These are phyloP conservation scores for Chironomus riparius DNA, from an alignment of 2,888 invertebrate genomes.

Conservation along the genomic window DNA sequence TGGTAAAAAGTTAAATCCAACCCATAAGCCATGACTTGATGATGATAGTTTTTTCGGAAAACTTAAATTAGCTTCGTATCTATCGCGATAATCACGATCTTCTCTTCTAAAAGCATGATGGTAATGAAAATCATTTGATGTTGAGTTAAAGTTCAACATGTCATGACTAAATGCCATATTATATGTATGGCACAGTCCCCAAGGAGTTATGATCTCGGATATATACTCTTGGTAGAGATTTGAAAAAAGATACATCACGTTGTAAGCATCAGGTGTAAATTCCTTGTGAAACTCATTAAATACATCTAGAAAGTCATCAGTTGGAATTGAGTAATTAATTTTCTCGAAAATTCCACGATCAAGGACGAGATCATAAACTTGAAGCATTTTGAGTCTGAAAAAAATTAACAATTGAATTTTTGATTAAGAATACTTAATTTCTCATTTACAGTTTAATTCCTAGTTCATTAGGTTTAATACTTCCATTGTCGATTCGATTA, in stretches of 20 bases:
- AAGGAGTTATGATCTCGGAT: no score
- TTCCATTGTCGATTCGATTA: neutral
- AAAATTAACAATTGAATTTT: neutral
- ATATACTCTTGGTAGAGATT: neutral
- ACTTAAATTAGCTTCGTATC: neutral
- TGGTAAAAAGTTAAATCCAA: neutral
- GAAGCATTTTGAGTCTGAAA: neutral
- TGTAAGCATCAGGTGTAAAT: no score
- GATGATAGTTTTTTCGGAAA: neutral
- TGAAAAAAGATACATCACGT: neutral
- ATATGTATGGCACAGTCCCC: no score
- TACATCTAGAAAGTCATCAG: neutral
- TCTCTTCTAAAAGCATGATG: neutral
- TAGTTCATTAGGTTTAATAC: neutral
- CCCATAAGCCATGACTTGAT: neutral
- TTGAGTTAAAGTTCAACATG: neutral
- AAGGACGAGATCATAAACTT: neutral
- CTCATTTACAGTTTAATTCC: neutral
- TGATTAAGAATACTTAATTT: neutral
- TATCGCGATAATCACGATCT: neutral
- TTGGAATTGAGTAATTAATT: neutral
- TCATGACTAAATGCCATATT: no score
- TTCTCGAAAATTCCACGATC: neutral
- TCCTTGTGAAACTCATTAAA: neutral
- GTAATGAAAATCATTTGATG: neutral